A percentile compares a stretch with the other conserved stretches of the same genome.
Evolutionary conservation across 2,113 vertebrate genomes (phyloP).

Genomic region (Dicentrarchus labrax): DNA sequence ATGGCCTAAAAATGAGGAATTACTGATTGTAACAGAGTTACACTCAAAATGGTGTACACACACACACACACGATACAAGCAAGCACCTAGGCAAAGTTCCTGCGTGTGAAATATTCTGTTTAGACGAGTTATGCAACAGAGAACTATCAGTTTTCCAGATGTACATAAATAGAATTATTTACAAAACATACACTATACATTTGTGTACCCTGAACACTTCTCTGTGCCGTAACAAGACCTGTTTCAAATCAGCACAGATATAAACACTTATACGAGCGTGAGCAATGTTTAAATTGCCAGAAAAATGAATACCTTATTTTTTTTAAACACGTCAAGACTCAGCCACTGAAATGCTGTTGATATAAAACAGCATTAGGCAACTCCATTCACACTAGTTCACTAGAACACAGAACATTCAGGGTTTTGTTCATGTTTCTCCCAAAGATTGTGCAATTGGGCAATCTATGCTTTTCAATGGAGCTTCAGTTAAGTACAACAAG

Average conservation of each 20-base stretch:
- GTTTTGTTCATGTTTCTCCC: neutral
- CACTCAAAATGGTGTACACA: neutral
- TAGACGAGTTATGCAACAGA: conserved; percentile 12
- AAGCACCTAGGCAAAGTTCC: neutral
- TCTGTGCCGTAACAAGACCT: neutral
- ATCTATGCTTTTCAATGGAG: neutral
- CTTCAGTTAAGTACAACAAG: neutral
- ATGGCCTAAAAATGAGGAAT: neutral
- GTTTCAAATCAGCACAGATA: conserved; percentile 25
- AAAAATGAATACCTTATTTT: neutral
- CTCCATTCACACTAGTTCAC: conserved; percentile 18
- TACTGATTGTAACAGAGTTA: neutral
- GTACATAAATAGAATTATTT: conserved; percentile 80
- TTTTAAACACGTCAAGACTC: neutral
- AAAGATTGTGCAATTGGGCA: conserved; percentile 48
- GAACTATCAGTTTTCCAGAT: conserved; percentile 38
- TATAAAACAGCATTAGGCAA: conserved; percentile 10
- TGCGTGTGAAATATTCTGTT: neutral
- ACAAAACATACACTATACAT: conserved; percentile 73
- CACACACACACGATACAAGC: conserved; percentile 23
- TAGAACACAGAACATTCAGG: conserved; percentile 19
- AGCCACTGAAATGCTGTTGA: conserved; percentile 12
- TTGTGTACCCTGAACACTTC: conserved; percentile 62
- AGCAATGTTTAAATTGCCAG: neutral
- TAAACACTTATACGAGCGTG: conserved; percentile 13